Evolutionary conservation across 2,797 vertebrate genomes (phyloP), one percentile per base, ranked within the genome.

Genomic region (Labroides dimidiatus): DNA sequence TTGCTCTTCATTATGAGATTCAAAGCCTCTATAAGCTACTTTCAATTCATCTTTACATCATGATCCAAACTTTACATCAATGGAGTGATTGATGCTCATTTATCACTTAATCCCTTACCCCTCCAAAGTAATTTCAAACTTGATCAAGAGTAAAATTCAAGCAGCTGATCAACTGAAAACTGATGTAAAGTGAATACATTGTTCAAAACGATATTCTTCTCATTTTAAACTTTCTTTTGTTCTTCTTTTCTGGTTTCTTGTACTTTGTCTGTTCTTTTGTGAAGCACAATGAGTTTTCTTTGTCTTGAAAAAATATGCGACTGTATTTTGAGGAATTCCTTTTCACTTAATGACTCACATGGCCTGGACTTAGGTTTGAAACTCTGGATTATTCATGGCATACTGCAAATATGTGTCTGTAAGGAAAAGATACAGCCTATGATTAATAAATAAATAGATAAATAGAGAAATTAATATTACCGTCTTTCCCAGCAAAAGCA

Each of bases 371-470:
- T 45, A 19, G 19, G 36, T 47, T 62, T 52, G 14, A 36, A 69
- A 19, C 30, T n/a, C 11, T 69, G 24, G 64, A 44, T 65, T 51
- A 69, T 54, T 60, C 20, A 63, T 50, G 39, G 56, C 7, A 24
- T 16, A 17, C 20, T 63, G 1, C 49, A 51, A 43, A 72, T 64
- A 48, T 52, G 51, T 65, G 24, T 62, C 69, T 75, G 37, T 58
- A 55, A 55, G 44, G 10, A 23, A 44, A 73, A 21, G 14, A 60
- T 52, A 23, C 14, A 13, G 24, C 19, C 17, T 44, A 24, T 45
- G 16, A 54, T 19, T 19, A 53, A 4, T 20, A 45, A n/a, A n/a
- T n/a, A n/a, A n/a, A n/a, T n/a, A n/a, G n/a, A n/a, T n/a, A n/a
- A n/a, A n/a, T n/a, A n/a, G n/a, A n/a, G n/a, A n/a, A 27, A 53